phyloP scores from a whole-genome alignment of 2,888 invertebrate species.

The Tridacna crocea region DNA sequence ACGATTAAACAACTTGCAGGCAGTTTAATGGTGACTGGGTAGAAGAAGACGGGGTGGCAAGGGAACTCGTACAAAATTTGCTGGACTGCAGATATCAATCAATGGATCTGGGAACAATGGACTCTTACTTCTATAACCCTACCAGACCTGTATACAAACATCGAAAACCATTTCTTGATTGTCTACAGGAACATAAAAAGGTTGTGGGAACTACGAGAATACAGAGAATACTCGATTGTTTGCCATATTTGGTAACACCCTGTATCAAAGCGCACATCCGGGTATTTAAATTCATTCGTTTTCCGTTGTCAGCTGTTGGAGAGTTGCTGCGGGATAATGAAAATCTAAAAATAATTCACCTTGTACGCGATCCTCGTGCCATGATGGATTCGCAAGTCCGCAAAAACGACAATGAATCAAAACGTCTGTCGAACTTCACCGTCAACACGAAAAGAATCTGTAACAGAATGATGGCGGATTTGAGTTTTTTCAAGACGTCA shows the following conservation, averaged over 20 bases:
- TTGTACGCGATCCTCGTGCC: slow-evolving; percentile 54
- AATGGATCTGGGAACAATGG: slow-evolving; percentile 40
- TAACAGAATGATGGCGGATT: slow-evolving; percentile 25
- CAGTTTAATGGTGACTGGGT: neutral
- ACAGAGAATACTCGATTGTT: slow-evolving; percentile 11
- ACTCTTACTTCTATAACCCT: neutral
- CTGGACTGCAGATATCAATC: slow-evolving; percentile 33
- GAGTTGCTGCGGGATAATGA: slow-evolving; percentile 15
- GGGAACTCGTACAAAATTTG: slow-evolving; percentile 26
- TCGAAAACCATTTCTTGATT: neutral
- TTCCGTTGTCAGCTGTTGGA: slow-evolving; percentile 41
- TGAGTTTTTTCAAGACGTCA: slow-evolving; percentile 17
- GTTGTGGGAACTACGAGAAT: neutral
- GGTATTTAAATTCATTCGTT: slow-evolving; percentile 44
- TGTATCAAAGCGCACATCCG: slow-evolving; percentile 31
- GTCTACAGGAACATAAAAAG: neutral
- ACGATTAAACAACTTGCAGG: neutral
- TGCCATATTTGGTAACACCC: slow-evolving; percentile 29
- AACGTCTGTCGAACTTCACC: neutral
- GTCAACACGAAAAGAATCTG: slow-evolving; percentile 38
- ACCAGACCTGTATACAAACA: no score
- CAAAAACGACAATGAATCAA: slow-evolving; percentile 41
- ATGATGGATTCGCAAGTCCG: slow-evolving; percentile 58
- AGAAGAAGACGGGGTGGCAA: neutral
- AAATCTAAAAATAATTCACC: slow-evolving; percentile 47